Conservation (phyloP, 2,888 invertebrate genomes). For the Pachliopta kotzebuea region DNA sequence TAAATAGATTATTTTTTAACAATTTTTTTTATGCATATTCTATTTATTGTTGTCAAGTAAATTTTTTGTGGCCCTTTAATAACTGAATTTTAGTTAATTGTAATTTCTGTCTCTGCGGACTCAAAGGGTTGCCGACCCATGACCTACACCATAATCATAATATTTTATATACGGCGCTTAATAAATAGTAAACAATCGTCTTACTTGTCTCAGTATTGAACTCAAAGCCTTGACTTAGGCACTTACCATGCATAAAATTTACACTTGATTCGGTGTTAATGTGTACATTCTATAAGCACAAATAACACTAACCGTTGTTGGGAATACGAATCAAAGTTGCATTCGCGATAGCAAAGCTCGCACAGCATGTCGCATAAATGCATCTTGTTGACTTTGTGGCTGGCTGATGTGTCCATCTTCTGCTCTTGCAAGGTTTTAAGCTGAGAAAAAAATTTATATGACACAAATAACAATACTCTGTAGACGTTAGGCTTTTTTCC, state of each 20-base stretch:
- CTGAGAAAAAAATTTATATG: constrained; percentile 1
- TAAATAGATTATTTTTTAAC: too few species aligned
- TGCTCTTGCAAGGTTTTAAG: not conserved
- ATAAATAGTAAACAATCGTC: not conserved
- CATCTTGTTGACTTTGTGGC: constrained; percentile 12
- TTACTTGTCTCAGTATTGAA: not conserved
- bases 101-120: too few species aligned
- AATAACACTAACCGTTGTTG: constrained; percentile 42
- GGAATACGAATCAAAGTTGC: constrained; percentile 33
- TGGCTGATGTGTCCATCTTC: constrained; percentile 10
- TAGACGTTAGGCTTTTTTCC: too few species aligned
- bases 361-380: constrained; percentile 40
- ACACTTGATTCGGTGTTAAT: not conserved
- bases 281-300: constrained; percentile 26
- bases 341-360: constrained; percentile 50
- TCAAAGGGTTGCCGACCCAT: too few species aligned
- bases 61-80: too few species aligned
- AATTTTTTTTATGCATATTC: too few species aligned
- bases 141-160: not conserved
- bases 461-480: not conserved
- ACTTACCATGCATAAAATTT: too few species aligned
- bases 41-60: too few species aligned
- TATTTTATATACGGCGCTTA: not conserved
- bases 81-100: too few species aligned
- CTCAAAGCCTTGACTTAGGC: not conserved